Evolutionary conservation across 2,888 invertebrate species (phyloP), one percentile per base, ranked within the genome.

Genomic region (Ceratothoa steindachneri): DNA sequence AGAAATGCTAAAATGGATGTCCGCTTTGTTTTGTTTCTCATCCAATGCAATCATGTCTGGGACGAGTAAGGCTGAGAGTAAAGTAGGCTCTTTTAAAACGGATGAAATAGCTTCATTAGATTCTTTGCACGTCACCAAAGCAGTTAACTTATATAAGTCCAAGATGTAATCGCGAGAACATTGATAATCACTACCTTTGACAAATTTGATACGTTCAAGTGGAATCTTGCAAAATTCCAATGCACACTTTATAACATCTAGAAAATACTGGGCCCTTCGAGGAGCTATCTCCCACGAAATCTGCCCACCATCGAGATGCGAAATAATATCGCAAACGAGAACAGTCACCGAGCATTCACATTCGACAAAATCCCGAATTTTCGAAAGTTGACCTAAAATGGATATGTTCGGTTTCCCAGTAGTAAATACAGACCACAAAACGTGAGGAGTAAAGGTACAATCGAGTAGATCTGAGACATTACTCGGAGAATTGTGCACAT

Each of bases 31-130:
- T 84, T 99, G 96, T 85, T 99, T 95, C 86, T 99, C 99, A 87
- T 99, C 99, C 73, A 99, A 87, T 0, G 97, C 95, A 88, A 98
- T 93, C 29, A 95, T 85, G 0, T 85, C 93, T 51, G 99, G 99
- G 85, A 99, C 99, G 68, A 99, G 86, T 2, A 99, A 87, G 12
- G 98, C 97, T 83, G 97, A 97, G 0, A 99, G 87, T 70, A 98
- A 86, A 0, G 98, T 96, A 87, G 95, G 93, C 73, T 95, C 94
- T 84, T 99, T 99, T 0, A 99, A 97, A 19, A 99, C 99, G 86
- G 99, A 98, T 5, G 98, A 97, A 30, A 99, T 99, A 68, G 99
- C 99, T 85, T 98, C 98, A 83, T 92, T 93, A 0, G 99, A 98
- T 87, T 99, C 99, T 85, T 98, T 97, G 82, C 97, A 96, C 30